These are phyloP conservation scores for Geopemphigus sp. DNA, from an alignment of 1,140 invertebrate species.

Conservation along the genomic window DNA sequence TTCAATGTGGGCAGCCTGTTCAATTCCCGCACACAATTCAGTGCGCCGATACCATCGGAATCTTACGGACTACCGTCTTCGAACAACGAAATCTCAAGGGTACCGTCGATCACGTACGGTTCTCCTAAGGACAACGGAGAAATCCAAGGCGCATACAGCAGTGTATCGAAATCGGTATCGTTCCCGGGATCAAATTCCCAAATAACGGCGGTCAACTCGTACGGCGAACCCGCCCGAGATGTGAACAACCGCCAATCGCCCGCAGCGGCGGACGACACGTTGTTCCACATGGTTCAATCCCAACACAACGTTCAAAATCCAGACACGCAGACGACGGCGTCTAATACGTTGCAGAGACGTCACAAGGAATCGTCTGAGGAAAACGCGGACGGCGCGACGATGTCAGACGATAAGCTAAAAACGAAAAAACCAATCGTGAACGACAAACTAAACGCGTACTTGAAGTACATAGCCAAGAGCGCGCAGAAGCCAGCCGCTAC, in stretches of 20 bases:
- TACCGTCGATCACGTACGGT: constrained; percentile 50
- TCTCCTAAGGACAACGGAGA: constrained; percentile 32
- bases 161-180: constrained; percentile 28
- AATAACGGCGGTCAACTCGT: constrained; percentile 46
- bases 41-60: constrained; percentile 40
- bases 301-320: constrained; percentile 25
- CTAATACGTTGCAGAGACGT: constrained; percentile 26
- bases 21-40: constrained; percentile 42
- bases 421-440: constrained; percentile 34
- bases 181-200: constrained; percentile 12
- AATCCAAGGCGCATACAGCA: constrained; percentile 32
- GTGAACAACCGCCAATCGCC: background rate
- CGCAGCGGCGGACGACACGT: background rate
- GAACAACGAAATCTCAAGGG: background rate
- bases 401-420: background rate
- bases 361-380: constrained; percentile 39
- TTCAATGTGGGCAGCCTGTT: constrained; percentile 50
- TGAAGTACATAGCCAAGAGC: constrained; percentile 47
- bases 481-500: constrained; percentile 4
- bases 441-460: constrained; percentile 48
- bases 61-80: too few relatives aligned
- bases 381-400: background rate
- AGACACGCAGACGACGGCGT: constrained; percentile 3
- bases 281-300: background rate
- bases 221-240: constrained; percentile 45